Percentiles rank a stretch among this genome's conserved stretches.
Evolutionary conservation across 2,888 invertebrate species (phyloP).

Genomic region (Drosophila flavopinicola): DNA sequence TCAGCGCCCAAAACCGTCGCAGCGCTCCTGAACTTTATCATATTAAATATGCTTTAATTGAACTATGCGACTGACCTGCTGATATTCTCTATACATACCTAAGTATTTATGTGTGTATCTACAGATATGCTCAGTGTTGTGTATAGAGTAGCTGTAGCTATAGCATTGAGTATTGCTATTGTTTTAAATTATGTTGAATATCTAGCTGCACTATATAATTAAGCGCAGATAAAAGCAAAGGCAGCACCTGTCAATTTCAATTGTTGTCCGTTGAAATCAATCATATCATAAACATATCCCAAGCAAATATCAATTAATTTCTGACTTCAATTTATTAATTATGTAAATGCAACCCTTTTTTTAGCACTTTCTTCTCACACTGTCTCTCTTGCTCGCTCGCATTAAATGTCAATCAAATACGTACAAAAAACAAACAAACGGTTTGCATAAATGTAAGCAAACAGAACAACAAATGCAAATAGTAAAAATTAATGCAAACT

Average conservation of each 20-base stretch:
- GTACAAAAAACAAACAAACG: constrained; percentile 34
- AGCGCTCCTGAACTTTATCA: constrained; percentile 55
- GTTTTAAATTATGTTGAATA: neutral
- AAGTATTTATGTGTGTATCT: constrained; percentile 11
- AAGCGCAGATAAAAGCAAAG: too few relatives aligned
- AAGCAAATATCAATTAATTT: constrained; percentile 41
- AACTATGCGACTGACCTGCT: constrained; percentile 74
- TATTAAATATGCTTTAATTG: constrained; percentile 71
- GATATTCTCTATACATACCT: constrained; percentile 6
- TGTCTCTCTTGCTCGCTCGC: neutral
- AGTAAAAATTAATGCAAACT: constrained; percentile 30
- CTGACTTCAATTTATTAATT: constrained; percentile 28
- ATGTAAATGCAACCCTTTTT: constrained; percentile 61
- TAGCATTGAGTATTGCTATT: neutral
- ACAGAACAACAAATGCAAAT: constrained; percentile 32
- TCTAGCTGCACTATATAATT: neutral
- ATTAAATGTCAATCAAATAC: constrained; percentile 66
- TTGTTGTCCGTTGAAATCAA: constrained; percentile 14
- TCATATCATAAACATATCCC: constrained; percentile 5
- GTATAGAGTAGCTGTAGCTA: neutral
- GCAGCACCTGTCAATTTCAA: neutral
- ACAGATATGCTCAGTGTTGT: constrained; percentile 17
- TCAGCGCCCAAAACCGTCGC: neutral
- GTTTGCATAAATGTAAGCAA: constrained; percentile 52
- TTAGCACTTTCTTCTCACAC: neutral